Base-by-base conservation (phyloP, 64 coral and sea anemone species). In the Anthopleura sola region DNA sequence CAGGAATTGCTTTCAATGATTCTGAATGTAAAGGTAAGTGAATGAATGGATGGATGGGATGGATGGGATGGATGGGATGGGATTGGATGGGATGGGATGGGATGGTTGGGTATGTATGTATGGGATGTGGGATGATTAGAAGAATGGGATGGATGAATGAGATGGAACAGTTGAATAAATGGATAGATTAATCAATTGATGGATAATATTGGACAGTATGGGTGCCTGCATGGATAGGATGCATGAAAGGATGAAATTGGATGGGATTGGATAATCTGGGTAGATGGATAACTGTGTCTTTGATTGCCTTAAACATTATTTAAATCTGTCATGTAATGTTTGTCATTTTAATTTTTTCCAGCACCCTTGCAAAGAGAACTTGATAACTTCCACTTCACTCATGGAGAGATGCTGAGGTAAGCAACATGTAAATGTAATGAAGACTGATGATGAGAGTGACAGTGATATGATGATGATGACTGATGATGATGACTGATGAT, bases 351-450 rank as follows among this genome's bases (percentile, higher is more conserved):
- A 11, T 48, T 12, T 68, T 29, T 68, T 83, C 62, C 28, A 36
- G 76, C 76, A 24, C 44, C 76, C 7, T 34, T 47, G 11, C 82
- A 85, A 38, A 74, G 69, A 29, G 80, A 88, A 82, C 16, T 96
- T 33, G 88, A 84, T 24, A 90, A 92, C 77, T 96, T 92, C 60
- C 92, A 92, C 75, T 96, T 96, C 49, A 96, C 94, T 38, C 26
- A 80, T 49, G 94, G 90, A 21, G 94, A 92, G 75, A 90, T 91
- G 68, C 55, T 92, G 49, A 83, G 90, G 94, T 96, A 53, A 78
- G 90, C n/a, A n/a, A n/a, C n/a, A n/a, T n/a, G n/a, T n/a, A n/a
- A n/a, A n/a, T 48, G 46, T 11, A 48, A 48, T 5, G 46, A 11
- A 48, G 46, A 48, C 6, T 53, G 11, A 15, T 53, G 6, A 53